Evolutionary conservation across 2,888 invertebrate genomes (phyloP).

Genomic region (Drosophila mercatorum): DNA sequence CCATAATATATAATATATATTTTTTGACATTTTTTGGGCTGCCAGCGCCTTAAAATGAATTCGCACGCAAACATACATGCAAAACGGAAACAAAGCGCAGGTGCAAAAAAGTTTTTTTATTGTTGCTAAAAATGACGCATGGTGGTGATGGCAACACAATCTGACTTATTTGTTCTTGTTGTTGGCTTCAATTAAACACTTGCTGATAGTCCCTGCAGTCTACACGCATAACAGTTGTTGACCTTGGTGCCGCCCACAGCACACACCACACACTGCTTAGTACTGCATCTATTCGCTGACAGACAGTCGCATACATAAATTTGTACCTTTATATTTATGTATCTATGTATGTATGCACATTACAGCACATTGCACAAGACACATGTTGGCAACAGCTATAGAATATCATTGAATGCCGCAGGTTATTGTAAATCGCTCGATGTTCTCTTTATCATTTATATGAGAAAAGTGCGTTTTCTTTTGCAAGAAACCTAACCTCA

Average conservation of each 20-base stretch:
- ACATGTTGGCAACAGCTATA: neutral
- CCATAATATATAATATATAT: slow-evolving; percentile 33
- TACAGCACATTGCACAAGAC: no score
- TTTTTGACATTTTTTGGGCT: slow-evolving; percentile 34
- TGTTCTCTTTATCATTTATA: no score
- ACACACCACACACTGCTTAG: slow-evolving; percentile 31
- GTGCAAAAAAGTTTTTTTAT: slow-evolving; percentile 45
- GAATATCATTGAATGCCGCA: neutral
- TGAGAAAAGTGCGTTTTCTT: no score
- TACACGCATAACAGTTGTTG: slow-evolving; percentile 37
- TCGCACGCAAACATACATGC: slow-evolving; percentile 24
- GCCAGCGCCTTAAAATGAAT: slow-evolving; percentile 43
- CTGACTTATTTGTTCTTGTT: slow-evolving; percentile 24
- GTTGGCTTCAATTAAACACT: slow-evolving; percentile 22
- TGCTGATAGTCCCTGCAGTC: slow-evolving; percentile 11
- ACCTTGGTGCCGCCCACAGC: slow-evolving; percentile 62
- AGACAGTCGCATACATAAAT: neutral
- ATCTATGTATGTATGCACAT: no score
- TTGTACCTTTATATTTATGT: no score
- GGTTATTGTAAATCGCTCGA: no score
- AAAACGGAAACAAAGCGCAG: slow-evolving; percentile 74
- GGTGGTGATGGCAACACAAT: slow-evolving; percentile 58
- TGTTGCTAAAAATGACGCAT: slow-evolving; percentile 61
- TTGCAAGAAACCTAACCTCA: no score
- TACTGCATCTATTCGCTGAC: slow-evolving; percentile 42